These are phyloP conservation scores for Silvanus unidentatus DNA, from an alignment of 2,888 invertebrate species.

Conservation along the genomic window DNA sequence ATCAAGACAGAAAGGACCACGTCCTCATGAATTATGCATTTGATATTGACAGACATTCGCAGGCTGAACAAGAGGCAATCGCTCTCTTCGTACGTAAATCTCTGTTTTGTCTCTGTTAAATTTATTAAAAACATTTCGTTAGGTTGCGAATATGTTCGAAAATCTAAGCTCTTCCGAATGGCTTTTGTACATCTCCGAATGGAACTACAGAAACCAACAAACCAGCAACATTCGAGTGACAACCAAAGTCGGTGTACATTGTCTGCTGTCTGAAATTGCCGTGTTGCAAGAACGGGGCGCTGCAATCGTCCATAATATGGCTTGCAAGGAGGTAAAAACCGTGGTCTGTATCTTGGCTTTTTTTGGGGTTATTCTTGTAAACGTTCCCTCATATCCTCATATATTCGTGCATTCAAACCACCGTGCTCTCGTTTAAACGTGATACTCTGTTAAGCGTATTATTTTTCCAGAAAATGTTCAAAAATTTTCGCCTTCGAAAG, in stretches of 20 bases:
- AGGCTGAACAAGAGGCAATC: conserved; percentile 72
- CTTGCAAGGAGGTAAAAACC: conserved; percentile 94
- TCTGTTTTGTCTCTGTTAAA: conserved; percentile 9
- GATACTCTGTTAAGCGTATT: conserved; percentile 44
- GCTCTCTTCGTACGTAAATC: conserved; percentile 66
- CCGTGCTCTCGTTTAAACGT: conserved; percentile 3
- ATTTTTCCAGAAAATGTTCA: conserved; percentile 60
- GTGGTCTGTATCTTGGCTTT: conserved; percentile 77
- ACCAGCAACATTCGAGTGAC: conserved; percentile 86
- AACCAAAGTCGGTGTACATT: conserved; percentile 86
- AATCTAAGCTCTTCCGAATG: conserved; percentile 85
- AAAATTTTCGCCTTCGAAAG: conserved; percentile 57
- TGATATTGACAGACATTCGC: conserved; percentile 67
- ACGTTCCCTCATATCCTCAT: conserved; percentile 2
- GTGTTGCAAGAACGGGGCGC: conserved; percentile 75
- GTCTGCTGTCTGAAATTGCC: conserved; percentile 64
- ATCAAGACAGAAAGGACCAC: conserved; percentile 85
- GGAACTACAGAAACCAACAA: conserved; percentile 69
- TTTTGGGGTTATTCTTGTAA: conserved; percentile 13
- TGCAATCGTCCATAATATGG: conserved; percentile 83
- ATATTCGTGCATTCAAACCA: not conserved
- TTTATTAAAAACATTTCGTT: conserved; percentile 19
- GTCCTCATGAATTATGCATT: conserved; percentile 82
- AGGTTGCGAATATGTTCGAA: conserved; percentile 89
- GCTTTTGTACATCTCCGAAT: conserved; percentile 90